Conservation (phyloP, 2,113 vertebrate species). For the Anhinga rufa region DNA sequence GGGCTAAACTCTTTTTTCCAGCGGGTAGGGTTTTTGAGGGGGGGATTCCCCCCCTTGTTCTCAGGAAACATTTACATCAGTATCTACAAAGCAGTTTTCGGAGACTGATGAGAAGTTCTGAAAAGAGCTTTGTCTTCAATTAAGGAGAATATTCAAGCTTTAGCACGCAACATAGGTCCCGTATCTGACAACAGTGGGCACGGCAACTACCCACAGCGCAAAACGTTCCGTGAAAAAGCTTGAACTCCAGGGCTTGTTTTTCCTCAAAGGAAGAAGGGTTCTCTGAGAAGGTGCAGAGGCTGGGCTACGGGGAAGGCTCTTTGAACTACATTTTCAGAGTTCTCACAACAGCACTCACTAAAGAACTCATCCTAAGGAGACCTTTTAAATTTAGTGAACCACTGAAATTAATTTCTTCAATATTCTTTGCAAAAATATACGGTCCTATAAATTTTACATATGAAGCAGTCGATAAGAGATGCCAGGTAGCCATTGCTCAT, state of each 20-base stretch:
- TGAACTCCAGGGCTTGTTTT: neutral
- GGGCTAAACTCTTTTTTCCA: neutral
- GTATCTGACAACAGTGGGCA: neutral
- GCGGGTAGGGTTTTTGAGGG: neutral
- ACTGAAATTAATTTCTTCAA: neutral
- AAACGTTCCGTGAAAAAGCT: neutral
- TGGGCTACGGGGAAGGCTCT: neutral
- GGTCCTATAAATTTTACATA: neutral
- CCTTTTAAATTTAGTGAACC: neutral
- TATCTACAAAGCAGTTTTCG: neutral
- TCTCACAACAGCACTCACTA: neutral
- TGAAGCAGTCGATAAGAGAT: neutral
- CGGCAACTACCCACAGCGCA: neutral
- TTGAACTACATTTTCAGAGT: neutral
- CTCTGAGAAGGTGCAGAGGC: neutral
- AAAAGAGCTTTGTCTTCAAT: neutral
- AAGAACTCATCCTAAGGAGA: neutral
- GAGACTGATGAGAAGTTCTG: neutral
- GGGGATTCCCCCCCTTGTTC: neutral
- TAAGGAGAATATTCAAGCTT: neutral
- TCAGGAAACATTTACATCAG: neutral
- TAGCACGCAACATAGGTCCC: neutral
- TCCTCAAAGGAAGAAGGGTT: neutral
- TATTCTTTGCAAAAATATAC: neutral
- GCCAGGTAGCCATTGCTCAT: accelerated